Percentiles rank a stretch among this genome's conserved stretches.
Evolutionary conservation across 2,797 vertebrate genomes (phyloP).

Genomic region (Emydoidea blandingii): DNA sequence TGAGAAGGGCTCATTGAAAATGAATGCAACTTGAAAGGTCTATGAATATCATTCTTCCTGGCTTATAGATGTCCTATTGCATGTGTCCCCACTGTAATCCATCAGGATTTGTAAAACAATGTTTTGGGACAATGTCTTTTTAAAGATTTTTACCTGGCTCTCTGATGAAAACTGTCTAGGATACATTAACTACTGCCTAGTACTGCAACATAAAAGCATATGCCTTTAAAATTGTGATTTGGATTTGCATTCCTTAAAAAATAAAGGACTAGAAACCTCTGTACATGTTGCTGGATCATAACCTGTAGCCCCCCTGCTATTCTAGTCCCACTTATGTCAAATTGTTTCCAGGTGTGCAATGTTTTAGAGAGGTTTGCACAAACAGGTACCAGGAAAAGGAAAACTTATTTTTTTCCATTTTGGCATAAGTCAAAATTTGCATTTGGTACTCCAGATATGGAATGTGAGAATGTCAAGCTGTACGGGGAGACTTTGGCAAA

Average conservation of each 20-base stretch:
- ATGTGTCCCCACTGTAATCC: neutral
- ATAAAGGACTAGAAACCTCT: neutral
- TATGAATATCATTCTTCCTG: conserved; percentile 7
- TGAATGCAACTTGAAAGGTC: neutral
- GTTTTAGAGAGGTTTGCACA: neutral
- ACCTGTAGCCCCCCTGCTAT: neutral
- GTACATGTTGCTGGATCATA: neutral
- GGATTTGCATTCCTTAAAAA: neutral
- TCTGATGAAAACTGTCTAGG: conserved; percentile 1
- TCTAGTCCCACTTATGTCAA: fast-evolving
- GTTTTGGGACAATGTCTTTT: conserved; percentile 24
- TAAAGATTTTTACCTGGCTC: neutral
- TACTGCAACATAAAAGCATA: neutral
- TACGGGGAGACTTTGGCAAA: too few species aligned
- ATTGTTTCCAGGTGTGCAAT: neutral
- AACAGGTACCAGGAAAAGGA: neutral
- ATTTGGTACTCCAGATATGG: neutral
- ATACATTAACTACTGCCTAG: neutral
- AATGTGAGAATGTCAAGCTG: neutral
- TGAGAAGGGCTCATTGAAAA: conserved; percentile 19
- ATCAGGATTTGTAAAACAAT: conserved; percentile 41
- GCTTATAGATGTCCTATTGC: conserved; percentile 38
- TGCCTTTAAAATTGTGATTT: neutral
- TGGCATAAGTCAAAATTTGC: neutral
- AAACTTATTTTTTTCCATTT: neutral